Evolutionary conservation across 2,113 vertebrate genomes (phyloP).

Genomic region (Clinocottus analis): DNA sequence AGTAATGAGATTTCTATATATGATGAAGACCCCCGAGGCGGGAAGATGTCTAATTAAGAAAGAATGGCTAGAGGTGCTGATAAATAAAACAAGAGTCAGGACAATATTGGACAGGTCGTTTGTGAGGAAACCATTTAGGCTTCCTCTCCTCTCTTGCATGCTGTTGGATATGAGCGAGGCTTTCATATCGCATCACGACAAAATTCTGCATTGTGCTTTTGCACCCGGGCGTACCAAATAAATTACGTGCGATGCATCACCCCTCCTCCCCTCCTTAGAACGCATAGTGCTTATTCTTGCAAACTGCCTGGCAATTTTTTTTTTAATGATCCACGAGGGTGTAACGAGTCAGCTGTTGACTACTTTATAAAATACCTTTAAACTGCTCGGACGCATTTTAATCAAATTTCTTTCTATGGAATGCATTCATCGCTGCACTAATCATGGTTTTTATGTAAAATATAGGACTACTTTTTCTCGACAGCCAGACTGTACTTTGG

Average conservation of each 20-base stretch:
- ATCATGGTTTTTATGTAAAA: conserved; percentile 13
- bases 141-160: conserved; percentile 9
- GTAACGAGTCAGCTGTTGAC: conserved; percentile 16
- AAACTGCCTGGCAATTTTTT: conserved; percentile 26
- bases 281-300: conserved; percentile 41
- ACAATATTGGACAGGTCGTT: conserved; percentile 55
- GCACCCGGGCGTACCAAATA: conserved; percentile 56
- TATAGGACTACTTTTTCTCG: conserved; percentile 6
- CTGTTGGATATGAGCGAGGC: conserved; percentile 40
- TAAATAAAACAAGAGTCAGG: conserved; percentile 69
- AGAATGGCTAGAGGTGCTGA: conserved; percentile 67
- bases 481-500: conserved; percentile 14
- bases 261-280: conserved; percentile 27
- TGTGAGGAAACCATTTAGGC: conserved; percentile 41
- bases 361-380: conserved; percentile 28
- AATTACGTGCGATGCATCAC: conserved; percentile 42
- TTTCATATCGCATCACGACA: conserved; percentile 47
- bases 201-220: conserved; percentile 46
- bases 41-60: conserved; percentile 73
- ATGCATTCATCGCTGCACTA: conserved; percentile 7
- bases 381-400: not conserved
- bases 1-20: conserved; percentile 71
- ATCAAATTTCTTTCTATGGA: conserved; percentile 7
- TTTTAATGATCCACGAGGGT: conserved; percentile 33
- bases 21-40: conserved; percentile 57